A percentile compares a stretch with the other conserved stretches of the same genome.
Conservation (phyloP, 2,888 invertebrate genomes). For the Parascotia fuliginaria region DNA sequence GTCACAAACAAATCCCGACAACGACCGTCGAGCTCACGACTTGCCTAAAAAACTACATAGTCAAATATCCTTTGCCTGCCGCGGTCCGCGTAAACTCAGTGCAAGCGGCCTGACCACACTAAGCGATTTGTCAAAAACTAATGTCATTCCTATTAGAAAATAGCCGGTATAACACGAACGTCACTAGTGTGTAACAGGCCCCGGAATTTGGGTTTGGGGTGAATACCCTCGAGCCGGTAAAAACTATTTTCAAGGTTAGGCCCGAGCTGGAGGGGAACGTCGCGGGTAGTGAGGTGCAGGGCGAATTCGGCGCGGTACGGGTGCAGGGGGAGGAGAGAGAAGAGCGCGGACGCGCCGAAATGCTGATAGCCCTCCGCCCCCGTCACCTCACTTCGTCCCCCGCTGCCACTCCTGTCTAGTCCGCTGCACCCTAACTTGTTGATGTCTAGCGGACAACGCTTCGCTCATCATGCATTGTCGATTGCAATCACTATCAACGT, state of each 20-base stretch:
- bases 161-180: conserved; percentile 52
- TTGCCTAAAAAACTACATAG: conserved; percentile 75
- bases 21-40: conserved; percentile 69
- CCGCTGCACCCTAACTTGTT: conserved; percentile 56
- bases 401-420: conserved; percentile 46
- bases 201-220: conserved; percentile 84
- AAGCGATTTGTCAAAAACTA: conserved; percentile 49
- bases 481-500: conserved; percentile 13
- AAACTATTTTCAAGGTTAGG: conserved; percentile 86
- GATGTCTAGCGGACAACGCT: conserved; percentile 32
- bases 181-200: conserved; percentile 72
- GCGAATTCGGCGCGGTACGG: conserved; percentile 73
- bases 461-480: conserved; percentile 41
- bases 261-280: conserved; percentile 78
- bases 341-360: conserved; percentile 81
- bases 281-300: conserved; percentile 75
- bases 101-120: conserved; percentile 57
- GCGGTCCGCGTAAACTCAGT: conserved; percentile 71
- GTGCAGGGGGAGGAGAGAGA: conserved; percentile 48
- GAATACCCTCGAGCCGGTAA: conserved; percentile 85
- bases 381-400: conserved; percentile 45
- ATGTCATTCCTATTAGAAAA: conserved; percentile 65
- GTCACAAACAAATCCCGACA: conserved; percentile 74
- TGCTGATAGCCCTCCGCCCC: conserved; percentile 75
- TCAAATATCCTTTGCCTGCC: conserved; percentile 81